phyloP scores from a whole-genome alignment of 2,888 invertebrate genomes.

The Drosophila siamana region DNA sequence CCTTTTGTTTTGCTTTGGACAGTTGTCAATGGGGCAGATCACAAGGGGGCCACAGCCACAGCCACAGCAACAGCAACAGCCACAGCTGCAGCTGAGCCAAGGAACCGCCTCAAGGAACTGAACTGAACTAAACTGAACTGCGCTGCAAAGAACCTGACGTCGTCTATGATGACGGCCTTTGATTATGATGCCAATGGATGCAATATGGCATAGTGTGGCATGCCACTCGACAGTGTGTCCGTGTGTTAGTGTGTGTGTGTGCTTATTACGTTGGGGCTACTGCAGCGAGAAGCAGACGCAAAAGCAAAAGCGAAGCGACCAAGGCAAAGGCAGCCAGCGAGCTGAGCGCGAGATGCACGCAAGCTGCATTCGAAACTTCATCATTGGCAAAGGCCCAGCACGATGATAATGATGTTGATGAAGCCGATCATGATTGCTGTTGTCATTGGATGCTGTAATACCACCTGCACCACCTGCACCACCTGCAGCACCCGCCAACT shows the following conservation, averaged over 20 bases:
- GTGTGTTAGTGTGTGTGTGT: slow-evolving; percentile 10
- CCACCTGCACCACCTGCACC: slow-evolving; percentile 15
- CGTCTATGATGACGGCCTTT: slow-evolving; percentile 71
- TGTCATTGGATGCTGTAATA: slow-evolving; percentile 15
- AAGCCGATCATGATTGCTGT: slow-evolving; percentile 13
- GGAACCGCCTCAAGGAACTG: slow-evolving; percentile 51
- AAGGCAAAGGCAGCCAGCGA: slow-evolving; percentile 1
- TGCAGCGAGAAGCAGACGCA: slow-evolving; percentile 22
- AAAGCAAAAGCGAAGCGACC: too few relatives aligned
- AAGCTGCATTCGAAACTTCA: slow-evolving; percentile 58
- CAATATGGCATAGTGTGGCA: slow-evolving; percentile 36
- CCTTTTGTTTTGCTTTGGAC: slow-evolving; percentile 33
- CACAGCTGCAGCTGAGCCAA: slow-evolving; percentile 44
- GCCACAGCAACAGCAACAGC: slow-evolving; percentile 10
- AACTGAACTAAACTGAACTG: neutral
- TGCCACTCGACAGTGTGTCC: neutral
- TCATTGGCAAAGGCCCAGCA: slow-evolving; percentile 39
- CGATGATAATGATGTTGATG: slow-evolving; percentile 18
- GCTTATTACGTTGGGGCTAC: slow-evolving; percentile 44
- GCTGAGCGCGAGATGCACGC: slow-evolving; percentile 51
- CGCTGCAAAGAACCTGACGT: slow-evolving; percentile 37
- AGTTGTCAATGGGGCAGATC: slow-evolving; percentile 70
- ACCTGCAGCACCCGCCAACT: too few relatives aligned
- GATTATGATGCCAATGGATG: slow-evolving; percentile 66
- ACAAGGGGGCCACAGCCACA: slow-evolving; percentile 51